Base-by-base conservation (phyloP, 2,113 vertebrate genomes). In the Propithecus coquereli region DNA sequence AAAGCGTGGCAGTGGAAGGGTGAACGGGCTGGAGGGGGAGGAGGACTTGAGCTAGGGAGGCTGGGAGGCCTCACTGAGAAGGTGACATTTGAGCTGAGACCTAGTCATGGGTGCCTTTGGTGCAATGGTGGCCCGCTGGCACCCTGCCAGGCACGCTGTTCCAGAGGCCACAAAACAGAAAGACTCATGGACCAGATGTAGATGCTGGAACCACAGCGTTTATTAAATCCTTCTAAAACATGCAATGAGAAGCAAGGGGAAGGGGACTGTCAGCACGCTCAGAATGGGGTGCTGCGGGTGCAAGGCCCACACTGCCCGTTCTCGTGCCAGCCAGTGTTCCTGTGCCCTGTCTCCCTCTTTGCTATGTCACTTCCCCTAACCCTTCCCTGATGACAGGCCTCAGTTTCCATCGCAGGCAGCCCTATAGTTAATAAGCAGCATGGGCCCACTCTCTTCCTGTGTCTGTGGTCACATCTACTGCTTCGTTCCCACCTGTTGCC, bases 171-270 rank as follows among this genome's bases (percentile, higher is more conserved):
- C 27, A 6, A 8, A 14, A 74, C 6, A 63, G 70, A 65, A 57
- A 57, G 66, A 3, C 14, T 57, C 68, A 18, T 2, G 32, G 43
- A 45, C 50, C n/a, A 14, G 34, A 45, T 0, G 22, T 12, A 34
- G 50, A 6, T 2, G 3, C 68, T 37, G 0, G 5, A 45, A n/a
- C 9, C 50, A 10, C 27, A 2, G 0, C 1, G 17, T n/a, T 59
- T 23, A 25, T 12, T 40, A 34, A 37, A 40, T 65, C 8, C 37
- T 4, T 16, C 40, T 23, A 34, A 50, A 59, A 32, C 30, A 32
- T 3, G 8, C 43, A 2, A 30, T 1, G 50, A 68, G 77, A 37
- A 59, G 27, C 37, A 16, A 34, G 54, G 18, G 59, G 47, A 37
- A 68, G 59, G n/a, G 17, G 25, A 17, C 8, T 65, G 66, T 9